Conservation (phyloP, 2,888 invertebrate genomes). For the Synanthedon andrenaeformis region DNA sequence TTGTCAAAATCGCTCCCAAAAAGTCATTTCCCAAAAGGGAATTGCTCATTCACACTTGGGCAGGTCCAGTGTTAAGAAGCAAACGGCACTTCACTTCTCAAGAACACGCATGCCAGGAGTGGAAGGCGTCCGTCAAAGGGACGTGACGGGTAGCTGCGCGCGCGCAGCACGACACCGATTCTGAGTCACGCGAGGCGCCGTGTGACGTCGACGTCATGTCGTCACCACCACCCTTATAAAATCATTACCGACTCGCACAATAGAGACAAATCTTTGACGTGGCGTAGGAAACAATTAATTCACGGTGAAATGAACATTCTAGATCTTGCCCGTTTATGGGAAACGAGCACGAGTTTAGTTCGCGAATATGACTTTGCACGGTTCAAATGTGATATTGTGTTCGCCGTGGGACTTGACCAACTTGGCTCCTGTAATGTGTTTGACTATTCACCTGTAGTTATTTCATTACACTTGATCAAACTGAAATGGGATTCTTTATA, state of each 20-base stretch:
- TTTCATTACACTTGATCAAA: neutral
- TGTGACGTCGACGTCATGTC: constrained; percentile 18
- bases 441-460: neutral
- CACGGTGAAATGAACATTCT: constrained; percentile 56
- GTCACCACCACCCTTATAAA: constrained; percentile 16
- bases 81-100: constrained; percentile 36
- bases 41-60: constrained; percentile 61
- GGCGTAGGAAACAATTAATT: constrained; percentile 18
- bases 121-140: constrained; percentile 44
- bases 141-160: constrained; percentile 33
- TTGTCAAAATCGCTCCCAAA: constrained; percentile 8
- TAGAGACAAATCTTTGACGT: constrained; percentile 18
- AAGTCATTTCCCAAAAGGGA: constrained; percentile 42
- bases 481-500: neutral
- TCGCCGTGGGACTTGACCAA: constrained; percentile 7
- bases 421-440: constrained; percentile 3
- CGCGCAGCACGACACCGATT: constrained; percentile 42
- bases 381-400: constrained; percentile 19
- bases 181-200: constrained; percentile 33
- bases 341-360: constrained; percentile 38
- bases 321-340: constrained; percentile 54
- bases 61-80: constrained; percentile 21
- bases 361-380: constrained; percentile 35
- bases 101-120: constrained; percentile 33
- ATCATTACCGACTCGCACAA: constrained; percentile 16